Evolutionary conservation across 2,797 vertebrate species (phyloP).

Genomic region (Cyclura pinguis): DNA sequence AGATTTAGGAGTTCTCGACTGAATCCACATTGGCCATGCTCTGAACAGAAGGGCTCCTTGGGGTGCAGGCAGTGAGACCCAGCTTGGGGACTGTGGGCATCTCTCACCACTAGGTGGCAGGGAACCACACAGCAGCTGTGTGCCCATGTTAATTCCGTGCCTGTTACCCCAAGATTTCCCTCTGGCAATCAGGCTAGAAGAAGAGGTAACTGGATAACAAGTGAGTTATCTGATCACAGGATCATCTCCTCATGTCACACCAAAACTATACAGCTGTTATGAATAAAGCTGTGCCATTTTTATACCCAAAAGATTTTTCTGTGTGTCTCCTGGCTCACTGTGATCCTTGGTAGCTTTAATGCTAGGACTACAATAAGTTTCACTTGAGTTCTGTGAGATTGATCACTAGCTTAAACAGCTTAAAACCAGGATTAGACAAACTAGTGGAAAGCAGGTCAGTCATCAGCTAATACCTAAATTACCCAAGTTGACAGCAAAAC

Average conservation of each 20-base stretch:
- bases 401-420: not conserved
- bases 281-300: no score
- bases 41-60: not conserved
- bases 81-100: no score
- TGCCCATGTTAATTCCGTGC: not conserved
- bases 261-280: no score
- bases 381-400: not conserved
- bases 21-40: not conserved
- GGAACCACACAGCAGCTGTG: not conserved
- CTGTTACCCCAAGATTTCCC: not conserved
- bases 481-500: not conserved
- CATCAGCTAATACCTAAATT: not conserved
- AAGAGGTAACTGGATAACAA: not conserved
- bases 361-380: not conserved
- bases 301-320: no score
- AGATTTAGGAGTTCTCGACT: not conserved
- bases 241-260: no score
- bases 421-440: not conserved
- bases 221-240: not conserved
- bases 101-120: no score
- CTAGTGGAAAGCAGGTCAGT: not conserved
- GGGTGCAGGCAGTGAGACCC: no score
- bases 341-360: not conserved
- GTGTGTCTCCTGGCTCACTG: no score
- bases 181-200: rapidly evolving